Base-by-base conservation (phyloP, 2,797 vertebrate species). In the Okamejei kenojei region DNA sequence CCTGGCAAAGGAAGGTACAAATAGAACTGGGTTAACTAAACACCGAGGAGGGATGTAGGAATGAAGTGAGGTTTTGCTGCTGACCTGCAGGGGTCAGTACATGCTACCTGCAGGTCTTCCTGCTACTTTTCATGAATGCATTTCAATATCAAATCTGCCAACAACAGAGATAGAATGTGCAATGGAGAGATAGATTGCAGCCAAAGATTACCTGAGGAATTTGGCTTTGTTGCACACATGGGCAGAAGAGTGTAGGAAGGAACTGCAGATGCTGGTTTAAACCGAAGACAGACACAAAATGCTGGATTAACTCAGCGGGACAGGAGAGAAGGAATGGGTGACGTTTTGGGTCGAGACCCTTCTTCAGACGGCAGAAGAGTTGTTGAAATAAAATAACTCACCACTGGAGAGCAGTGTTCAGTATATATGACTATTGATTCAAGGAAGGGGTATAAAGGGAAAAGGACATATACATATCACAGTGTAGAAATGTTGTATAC, bases 61-160 rank as follows among this genome's bases (percentile, higher is more conserved):
- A 5, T 86, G 82, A 63, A 15, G 29, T 65, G 29, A 63, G 58
- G 58, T 63, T 86, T 19, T 63, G 1, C 17, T 1, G 7, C 13
- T n/a, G 61, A 19, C 82, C 82, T 63, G 58, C 29, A 86, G 82
- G 58, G 82, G 82, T 63, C 82, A 86, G 82, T 86, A 32, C 58
- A 86, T 65, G 58, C n/a, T n/a, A n/a, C n/a, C n/a, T n/a, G n/a
- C n/a, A n/a, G n/a, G n/a, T n/a, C 29, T 15, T 82, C 38, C 61
- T 63, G 58, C 29, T 63, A 86, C n/a, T 65, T 61, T 32, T 7
- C 58, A 32, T 19, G 26, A 63, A 84, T 10, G 2, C 54, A n/a
- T 11, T 29, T 29, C 81, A 61, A 84, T 63, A 86, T 29, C 82
- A 86, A 84, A 86, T 65, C 54, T 86, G 58, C 82, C 17, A 61